Conservation (phyloP, 1,140 invertebrate species). For the Batillaria attramentaria region DNA sequence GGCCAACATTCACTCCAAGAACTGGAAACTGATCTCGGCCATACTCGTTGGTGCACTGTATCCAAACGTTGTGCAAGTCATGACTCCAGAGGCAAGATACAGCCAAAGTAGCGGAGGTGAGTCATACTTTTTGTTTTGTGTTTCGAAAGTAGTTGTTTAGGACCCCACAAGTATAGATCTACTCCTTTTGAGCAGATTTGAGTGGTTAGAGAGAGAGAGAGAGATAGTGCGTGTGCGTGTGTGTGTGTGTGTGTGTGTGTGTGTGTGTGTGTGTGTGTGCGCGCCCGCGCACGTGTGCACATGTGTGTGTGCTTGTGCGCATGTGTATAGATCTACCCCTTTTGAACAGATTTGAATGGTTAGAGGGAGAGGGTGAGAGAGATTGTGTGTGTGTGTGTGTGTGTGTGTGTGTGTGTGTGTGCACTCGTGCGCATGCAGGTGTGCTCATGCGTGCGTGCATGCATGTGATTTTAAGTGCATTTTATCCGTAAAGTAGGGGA, state of each 20-base stretch:
- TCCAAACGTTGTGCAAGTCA: constrained; percentile 68
- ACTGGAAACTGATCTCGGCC: constrained; percentile 65
- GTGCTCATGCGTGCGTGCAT: too few species aligned
- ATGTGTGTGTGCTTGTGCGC: too few species aligned
- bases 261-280: background rate
- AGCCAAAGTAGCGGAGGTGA: constrained; percentile 78
- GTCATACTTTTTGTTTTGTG: constrained; percentile 27
- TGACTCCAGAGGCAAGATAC: constrained; percentile 76
- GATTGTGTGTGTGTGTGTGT: too few species aligned
- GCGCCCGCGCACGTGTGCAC: background rate
- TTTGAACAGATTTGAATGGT: too few species aligned
- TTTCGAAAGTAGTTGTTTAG: background rate
- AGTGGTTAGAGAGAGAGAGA: background rate
- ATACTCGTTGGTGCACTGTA: constrained; percentile 66
- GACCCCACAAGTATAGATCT: background rate
- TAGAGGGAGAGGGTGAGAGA: too few species aligned
- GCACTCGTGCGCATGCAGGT: too few species aligned
- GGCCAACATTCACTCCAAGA: constrained; percentile 79
- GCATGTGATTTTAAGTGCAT: too few species aligned
- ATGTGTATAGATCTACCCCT: too few species aligned
- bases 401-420: too few species aligned
- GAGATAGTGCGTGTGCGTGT: background rate
- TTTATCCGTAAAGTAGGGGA: too few species aligned
- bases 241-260: constrained; percentile 60
- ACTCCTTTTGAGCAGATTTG: background rate